Evolutionary conservation across 2,113 vertebrate species (phyloP), one percentile per base, ranked within the genome.

Genomic region (Mormyrus lacerda): DNA sequence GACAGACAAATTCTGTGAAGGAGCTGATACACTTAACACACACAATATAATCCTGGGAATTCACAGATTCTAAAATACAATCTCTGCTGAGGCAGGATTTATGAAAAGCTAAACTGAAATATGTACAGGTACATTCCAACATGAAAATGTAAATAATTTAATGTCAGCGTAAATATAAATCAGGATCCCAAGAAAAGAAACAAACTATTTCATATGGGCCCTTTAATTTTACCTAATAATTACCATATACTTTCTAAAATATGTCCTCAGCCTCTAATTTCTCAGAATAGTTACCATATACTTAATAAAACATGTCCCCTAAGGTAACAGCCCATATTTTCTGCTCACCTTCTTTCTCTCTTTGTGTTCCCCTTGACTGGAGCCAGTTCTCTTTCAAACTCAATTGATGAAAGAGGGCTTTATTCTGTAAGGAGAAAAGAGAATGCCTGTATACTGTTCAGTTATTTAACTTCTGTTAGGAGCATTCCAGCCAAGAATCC

Each of bases 301-400:
- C 24, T 79, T n/a, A 89, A 83, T 55, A 73, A 92, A 92, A 88
- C n/a, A 87, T 39, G 88, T 90, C 89, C 42, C 92, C 93, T 88
- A 69, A 83, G 89, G 85, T 89, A 73, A 89, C 84, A 89, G 48
- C 24, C 13, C 84, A 61, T 11, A 83, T 91, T 92, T 85, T 91
- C 44, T 86, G 94, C 96, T 95, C 93, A 98, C 98, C 97, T 95
- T 99, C 98, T 94, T 97, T 95, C 93, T 97, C 97, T 82, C 94
- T 96, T 91, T 96, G 93, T 82, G 96, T 91, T 90, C 95, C 95
- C 95, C 96, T 96, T 35, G 96, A 94, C 90, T 97, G 97, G n/a
- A 96, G 95, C 96, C 97, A 97, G 89, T 95, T 98, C 93, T 99
- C 98, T 94, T 97, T 98, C 51, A 97, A 91, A 94, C 98, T 99